Conservation (phyloP, 2,113 vertebrate genomes). For the Maccullochella peelii region DNA sequence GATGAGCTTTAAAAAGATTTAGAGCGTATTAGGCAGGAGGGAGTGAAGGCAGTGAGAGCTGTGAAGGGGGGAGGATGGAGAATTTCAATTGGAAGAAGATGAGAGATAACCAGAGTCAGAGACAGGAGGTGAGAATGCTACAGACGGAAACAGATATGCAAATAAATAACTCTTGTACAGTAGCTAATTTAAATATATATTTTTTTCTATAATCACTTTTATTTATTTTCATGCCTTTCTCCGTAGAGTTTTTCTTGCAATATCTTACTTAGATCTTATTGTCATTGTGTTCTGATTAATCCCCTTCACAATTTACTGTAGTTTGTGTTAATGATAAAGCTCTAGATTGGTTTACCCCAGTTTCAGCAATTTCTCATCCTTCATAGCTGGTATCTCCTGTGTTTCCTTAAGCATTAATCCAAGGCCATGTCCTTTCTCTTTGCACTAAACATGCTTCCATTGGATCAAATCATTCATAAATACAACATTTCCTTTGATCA, state of each 20-base stretch:
- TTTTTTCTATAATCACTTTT: background rate
- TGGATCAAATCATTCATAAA: background rate
- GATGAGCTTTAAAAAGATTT: slow-evolving; percentile 75
- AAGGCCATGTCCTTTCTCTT: background rate
- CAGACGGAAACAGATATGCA: background rate
- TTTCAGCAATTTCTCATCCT: background rate
- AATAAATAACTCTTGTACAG: background rate
- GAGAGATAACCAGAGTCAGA: background rate
- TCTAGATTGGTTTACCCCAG: too few species aligned
- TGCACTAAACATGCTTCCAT: background rate
- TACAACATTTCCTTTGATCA: too few species aligned
- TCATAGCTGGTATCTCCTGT: background rate
- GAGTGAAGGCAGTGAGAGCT: background rate
- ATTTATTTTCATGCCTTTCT: background rate
- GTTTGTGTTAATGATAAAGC: background rate
- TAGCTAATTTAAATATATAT: background rate
- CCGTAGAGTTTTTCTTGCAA: background rate
- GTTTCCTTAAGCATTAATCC: background rate
- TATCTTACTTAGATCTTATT: background rate
- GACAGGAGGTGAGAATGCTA: background rate
- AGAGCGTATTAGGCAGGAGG: slow-evolving; percentile 58
- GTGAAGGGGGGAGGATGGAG: background rate
- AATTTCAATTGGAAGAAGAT: background rate
- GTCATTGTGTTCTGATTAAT: background rate
- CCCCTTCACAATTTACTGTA: background rate